These are phyloP conservation scores for Eilema griseolum DNA, from an alignment of 2,888 invertebrate genomes.

Conservation along the genomic window DNA sequence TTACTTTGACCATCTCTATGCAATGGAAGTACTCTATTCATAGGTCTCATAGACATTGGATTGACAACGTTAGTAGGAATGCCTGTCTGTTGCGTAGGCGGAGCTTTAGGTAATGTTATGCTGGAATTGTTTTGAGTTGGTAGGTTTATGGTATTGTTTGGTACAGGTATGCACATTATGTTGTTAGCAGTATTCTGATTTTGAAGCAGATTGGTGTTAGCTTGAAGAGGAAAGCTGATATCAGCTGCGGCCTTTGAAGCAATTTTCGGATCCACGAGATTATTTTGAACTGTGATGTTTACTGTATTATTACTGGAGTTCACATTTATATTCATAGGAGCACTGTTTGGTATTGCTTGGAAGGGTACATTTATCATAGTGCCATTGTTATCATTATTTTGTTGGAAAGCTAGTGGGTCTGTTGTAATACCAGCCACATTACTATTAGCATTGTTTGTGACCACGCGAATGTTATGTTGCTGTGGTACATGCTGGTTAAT, in stretches of 20 bases:
- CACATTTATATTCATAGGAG: slow-evolving; percentile 84
- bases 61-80: slow-evolving; percentile 91
- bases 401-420: slow-evolving; percentile 78
- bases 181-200: slow-evolving; percentile 73
- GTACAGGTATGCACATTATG: slow-evolving; percentile 82
- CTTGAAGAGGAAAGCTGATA: slow-evolving; percentile 78
- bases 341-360: slow-evolving; percentile 84
- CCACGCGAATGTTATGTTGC: slow-evolving; percentile 82
- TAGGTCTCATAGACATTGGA: slow-evolving; percentile 90
- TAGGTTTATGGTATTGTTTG: slow-evolving; percentile 80
- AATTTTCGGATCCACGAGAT: slow-evolving; percentile 83
- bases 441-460: slow-evolving; percentile 75
- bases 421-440: slow-evolving; percentile 70
- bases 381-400: slow-evolving; percentile 74
- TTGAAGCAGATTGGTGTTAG: slow-evolving; percentile 70
- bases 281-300: slow-evolving; percentile 83
- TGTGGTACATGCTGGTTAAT: slow-evolving; percentile 78
- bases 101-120: slow-evolving; percentile 88
- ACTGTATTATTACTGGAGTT: slow-evolving; percentile 84
- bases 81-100: slow-evolving; percentile 87
- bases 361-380: slow-evolving; percentile 85
- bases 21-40: slow-evolving; percentile 93
- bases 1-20: slow-evolving; percentile 89
- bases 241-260: slow-evolving; percentile 79
- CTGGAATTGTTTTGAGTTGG: slow-evolving; percentile 85